Evolutionary conservation across 2,113 vertebrate genomes (phyloP).

Genomic region (Atrichornis clamosus): DNA sequence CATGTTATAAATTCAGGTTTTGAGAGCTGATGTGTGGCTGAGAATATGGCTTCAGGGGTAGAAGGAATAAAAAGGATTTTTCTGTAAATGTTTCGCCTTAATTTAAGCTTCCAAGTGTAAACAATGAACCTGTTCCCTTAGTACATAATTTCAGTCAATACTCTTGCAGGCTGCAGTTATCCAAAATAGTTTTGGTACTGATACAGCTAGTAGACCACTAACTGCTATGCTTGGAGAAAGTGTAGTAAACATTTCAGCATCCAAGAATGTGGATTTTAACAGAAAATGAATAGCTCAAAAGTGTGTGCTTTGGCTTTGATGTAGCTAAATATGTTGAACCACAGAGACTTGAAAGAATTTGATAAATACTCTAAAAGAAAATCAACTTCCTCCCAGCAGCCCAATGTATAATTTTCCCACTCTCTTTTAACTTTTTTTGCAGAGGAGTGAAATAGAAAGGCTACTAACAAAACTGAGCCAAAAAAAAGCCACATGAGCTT

Average conservation of each 20-base stretch:
- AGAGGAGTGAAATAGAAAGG: not conserved
- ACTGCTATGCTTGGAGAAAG: not conserved
- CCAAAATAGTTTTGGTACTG: not conserved
- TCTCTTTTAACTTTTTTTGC: not conserved
- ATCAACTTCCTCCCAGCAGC: not conserved
- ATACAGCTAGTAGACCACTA: not conserved
- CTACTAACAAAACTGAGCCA: not conserved
- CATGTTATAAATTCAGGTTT: not conserved
- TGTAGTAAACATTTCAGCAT: not conserved
- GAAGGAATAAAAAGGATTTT: not conserved
- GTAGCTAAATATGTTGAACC: slow-evolving; percentile 1
- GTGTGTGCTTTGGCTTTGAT: slow-evolving; percentile 7
- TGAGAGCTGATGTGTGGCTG: not conserved
- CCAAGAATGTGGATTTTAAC: not conserved
- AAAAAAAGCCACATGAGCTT: not conserved
- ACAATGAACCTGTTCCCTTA: not conserved
- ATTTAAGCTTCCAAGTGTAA: not conserved
- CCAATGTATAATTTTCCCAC: not conserved
- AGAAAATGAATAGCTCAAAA: not conserved
- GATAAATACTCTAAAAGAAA: not conserved
- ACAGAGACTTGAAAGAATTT: slow-evolving; percentile 15
- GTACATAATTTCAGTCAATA: not conserved
- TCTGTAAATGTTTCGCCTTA: not conserved
- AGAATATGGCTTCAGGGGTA: not conserved
- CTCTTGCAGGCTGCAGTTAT: not conserved